Base-by-base conservation (phyloP, 2,797 vertebrate genomes). In the Euthynnus affinis region DNA sequence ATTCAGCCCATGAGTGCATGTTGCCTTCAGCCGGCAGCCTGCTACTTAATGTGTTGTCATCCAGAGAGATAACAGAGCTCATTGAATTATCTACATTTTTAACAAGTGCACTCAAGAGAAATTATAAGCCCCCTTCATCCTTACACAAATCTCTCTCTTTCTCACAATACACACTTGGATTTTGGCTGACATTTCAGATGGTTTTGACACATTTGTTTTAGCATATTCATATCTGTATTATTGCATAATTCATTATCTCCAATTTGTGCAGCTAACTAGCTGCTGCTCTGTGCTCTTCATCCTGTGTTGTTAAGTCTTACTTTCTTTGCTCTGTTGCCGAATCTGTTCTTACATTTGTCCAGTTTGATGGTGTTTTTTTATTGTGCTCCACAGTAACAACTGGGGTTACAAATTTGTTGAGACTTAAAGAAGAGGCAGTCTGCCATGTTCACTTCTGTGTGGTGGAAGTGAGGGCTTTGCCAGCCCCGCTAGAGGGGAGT, bases 91-190 rank as follows among this genome's bases (percentile, higher is more conserved):
- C 63, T 57, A 51, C 66, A 77, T 67, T 71, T 84, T 78, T 72
- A 82, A 83, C 76, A 86, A 85, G 68, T 59, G 51, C 75, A 71
- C 75, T 86, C 57, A 55, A 71, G 77, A 83, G 84, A 80, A 71
- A 65, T 79, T 29, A 64, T 14, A 13, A 51, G 67, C 42, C 71
- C 27, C 60, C 84, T 86, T 89, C 59, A 77, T 84, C 58, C 48
- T 32, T n/a, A 49, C 55, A 75, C 42, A 80, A 64, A 76, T 78
- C 69, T 79, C 40, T 79, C 40, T 77, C 70, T n/a, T 18, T n/a
- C 42, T 9, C 44, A 10, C 42, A 42, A 29, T 49, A 27, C 37
- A 60, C 57, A 34, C 44, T 60, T 58, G n/a, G 42, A 0, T 72
- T 73, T 65, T 58, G 23, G 18, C 23, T 46, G 80, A 70, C 56